Base-by-base conservation (phyloP, 2,113 vertebrate species). In the Herpetotheres cachinnans region DNA sequence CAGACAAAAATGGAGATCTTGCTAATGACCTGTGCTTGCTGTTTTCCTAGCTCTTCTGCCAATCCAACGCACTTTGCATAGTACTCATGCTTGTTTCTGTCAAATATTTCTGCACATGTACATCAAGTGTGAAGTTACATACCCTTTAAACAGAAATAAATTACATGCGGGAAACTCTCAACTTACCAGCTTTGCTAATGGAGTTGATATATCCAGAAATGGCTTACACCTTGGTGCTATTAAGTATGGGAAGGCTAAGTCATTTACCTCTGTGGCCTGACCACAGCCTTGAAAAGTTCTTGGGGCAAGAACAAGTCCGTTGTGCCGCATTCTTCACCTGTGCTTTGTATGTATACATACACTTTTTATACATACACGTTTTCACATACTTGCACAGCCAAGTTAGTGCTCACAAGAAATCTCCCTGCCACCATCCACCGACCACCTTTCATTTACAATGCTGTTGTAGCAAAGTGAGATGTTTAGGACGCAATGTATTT, bases 401-500 rank as follows among this genome's bases (percentile, higher is more conserved):
- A 63, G 22, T 25, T n/a, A 46, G 27, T 2, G 2, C 22, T 81
- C 49, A 65, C 34, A 82, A 56, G 40, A 89, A 81, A 59, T 25
- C 59, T 80, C 13, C n/a, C 32, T 62, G 25, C 11, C 40, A 44
- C 36, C 10, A 6, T 38, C 40, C 36, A 14, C 3, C 54, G 7
- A 55, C 26, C 32, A 19, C 16, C 17, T 85, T 65, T 89, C 44
- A 86, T 80, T 80, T 69, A 59, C 0, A 2, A 52, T 52, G 46
- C 9, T 62, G 4, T 19, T 46, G n/a, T 5, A 54, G 25, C 55
- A 40, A 82, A 82, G 18, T 9, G 15, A 73, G 55, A 36, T 1
- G 2, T 71, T 50, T 9, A 8, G 29, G 34, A 34, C 0, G 0
- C 14, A 26, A 9, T 1, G 1, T 30, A 15, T 49, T 74, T 58